Percentiles rank a stretch among this genome's conserved stretches.
Evolutionary conservation across 2,113 vertebrate species (phyloP).

Genomic region (Syngnathoides biaculeatus): DNA sequence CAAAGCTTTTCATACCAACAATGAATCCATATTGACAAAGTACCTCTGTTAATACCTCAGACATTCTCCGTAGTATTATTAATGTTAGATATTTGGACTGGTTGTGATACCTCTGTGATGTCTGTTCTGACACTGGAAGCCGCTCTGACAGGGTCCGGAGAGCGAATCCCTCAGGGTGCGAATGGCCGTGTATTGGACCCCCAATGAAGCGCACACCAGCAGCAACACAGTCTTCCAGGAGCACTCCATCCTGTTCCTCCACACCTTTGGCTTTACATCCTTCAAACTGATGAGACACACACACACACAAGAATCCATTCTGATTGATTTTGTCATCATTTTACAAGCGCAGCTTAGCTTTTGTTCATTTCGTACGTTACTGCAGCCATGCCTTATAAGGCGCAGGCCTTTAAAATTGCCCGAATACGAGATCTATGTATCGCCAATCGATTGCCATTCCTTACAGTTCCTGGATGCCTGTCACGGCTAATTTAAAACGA

Average conservation of each 20-base stretch:
- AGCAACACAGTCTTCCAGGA: slow-evolving; percentile 79
- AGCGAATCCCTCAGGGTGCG: slow-evolving; percentile 71
- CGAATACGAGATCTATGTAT: no score
- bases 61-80: background rate
- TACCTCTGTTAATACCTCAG: background rate
- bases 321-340: slow-evolving; percentile 7
- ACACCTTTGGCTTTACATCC: slow-evolving; percentile 56
- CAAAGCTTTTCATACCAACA: background rate
- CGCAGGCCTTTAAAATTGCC: background rate
- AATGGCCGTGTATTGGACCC: slow-evolving; percentile 78
- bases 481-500: no score
- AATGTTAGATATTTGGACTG: background rate
- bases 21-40: background rate
- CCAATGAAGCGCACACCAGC: slow-evolving; percentile 73
- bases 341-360: no score
- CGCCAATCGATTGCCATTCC: no score
- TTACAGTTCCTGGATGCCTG: no score
- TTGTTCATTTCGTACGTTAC: background rate
- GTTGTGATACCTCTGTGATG: slow-evolving; percentile 1
- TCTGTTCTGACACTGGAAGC: background rate
- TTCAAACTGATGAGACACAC: slow-evolving; percentile 45
- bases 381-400: slow-evolving; percentile 13
- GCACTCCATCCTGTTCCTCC: slow-evolving; percentile 72
- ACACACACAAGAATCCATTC: slow-evolving; percentile 34
- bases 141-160: slow-evolving; percentile 61